These are phyloP conservation scores for Ptychoptera albimana DNA, from an alignment of 2,888 invertebrate species.

Conservation along the genomic window DNA sequence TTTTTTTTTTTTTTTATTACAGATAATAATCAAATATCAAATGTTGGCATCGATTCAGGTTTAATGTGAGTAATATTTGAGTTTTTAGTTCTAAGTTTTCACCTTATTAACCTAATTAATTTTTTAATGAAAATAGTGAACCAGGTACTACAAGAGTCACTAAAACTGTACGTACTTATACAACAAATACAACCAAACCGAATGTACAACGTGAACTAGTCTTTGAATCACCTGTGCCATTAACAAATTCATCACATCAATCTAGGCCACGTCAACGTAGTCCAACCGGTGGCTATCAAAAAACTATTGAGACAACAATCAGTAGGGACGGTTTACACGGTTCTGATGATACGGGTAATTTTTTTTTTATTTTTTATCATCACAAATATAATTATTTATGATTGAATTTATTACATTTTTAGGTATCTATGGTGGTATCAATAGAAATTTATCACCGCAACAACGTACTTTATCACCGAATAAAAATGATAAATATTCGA, in stretches of 20 bases:
- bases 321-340: conserved; percentile 8
- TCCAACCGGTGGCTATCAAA: conserved; percentile 7
- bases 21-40: conserved; percentile 10
- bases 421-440: conserved; percentile 3
- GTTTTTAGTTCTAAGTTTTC: not conserved
- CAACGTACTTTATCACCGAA: conserved; percentile 4
- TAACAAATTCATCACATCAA: not conserved
- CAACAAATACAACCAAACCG: conserved; percentile 8
- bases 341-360: not conserved
- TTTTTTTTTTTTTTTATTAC: conserved; percentile 2
- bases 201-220: conserved; percentile 11
- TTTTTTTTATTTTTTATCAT: too few species aligned
- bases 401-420: not conserved
- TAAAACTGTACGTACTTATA: conserved; percentile 12
- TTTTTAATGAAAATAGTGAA: conserved; percentile 14
- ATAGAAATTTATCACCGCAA: not conserved
- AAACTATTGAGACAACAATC: conserved; percentile 10
- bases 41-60: conserved; percentile 12
- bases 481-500: conserved; percentile 3
- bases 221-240: conserved; percentile 11
- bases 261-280: conserved; percentile 6
- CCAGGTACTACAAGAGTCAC: conserved; percentile 25
- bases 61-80: conserved; percentile 11
- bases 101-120: not conserved
- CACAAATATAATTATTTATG: too few species aligned